phyloP scores from a whole-genome alignment of 2,888 invertebrate genomes.

The Temnothorax unifasciatus region DNA sequence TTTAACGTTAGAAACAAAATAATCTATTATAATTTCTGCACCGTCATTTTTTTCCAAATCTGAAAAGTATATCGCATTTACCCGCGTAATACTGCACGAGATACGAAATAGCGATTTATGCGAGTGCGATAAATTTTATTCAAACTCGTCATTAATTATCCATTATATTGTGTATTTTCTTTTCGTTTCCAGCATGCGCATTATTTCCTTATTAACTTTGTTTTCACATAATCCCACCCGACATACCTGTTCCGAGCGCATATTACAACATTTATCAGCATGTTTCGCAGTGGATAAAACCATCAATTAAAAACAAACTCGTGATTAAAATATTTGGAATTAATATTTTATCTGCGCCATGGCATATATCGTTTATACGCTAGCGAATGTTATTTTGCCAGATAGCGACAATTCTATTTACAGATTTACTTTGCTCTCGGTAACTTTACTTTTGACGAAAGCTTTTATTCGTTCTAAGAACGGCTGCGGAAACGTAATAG shows the following conservation, averaged over 20 bases:
- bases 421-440: background rate
- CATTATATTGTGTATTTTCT: background rate
- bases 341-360: background rate
- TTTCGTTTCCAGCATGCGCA: background rate
- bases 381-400: background rate
- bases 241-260: constrained; percentile 6
- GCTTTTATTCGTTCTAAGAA: constrained; percentile 8
- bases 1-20: background rate
- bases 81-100: background rate
- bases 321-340: background rate
- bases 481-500: constrained; percentile 6
- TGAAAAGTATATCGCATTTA: constrained; percentile 1
- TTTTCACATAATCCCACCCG: constrained; percentile 24
- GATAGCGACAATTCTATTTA: constrained; percentile 3
- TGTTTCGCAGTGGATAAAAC: background rate
- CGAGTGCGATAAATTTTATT: constrained; percentile 33
- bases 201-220: constrained; percentile 33
- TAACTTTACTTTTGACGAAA: background rate
- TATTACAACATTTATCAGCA: constrained; percentile 44
- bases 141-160: constrained; percentile 33
- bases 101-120: constrained; percentile 1
- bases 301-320: background rate
- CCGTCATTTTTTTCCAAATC: background rate
- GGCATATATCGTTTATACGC: background rate
- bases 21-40: background rate